Evolutionary conservation across 2,888 invertebrate species (phyloP).

Genomic region (Candidula unifasciata): DNA sequence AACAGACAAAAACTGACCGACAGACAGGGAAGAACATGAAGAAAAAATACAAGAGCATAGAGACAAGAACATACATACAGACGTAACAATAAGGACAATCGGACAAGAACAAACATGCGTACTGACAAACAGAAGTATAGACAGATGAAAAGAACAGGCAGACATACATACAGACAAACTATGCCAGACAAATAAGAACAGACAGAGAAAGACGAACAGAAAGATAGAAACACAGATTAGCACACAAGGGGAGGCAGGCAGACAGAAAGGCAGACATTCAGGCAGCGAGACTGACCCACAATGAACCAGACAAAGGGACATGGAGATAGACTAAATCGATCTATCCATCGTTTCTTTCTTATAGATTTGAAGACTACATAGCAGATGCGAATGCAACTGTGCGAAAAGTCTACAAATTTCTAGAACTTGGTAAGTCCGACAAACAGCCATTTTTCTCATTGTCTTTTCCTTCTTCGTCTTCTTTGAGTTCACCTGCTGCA

Average conservation of each 20-base stretch:
- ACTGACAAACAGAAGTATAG: no score
- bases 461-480: no score
- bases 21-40: no score
- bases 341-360: background rate
- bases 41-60: no score
- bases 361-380: conserved; percentile 51
- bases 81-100: no score
- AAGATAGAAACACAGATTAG: background rate
- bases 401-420: conserved; percentile 53
- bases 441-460: no score
- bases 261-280: background rate
- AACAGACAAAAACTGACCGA: no score
- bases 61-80: no score
- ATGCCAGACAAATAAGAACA: background rate
- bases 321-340: background rate
- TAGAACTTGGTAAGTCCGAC: conserved; percentile 58
- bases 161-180: background rate
- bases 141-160: no score
- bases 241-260: background rate
- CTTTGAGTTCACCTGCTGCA: no score
- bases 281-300: background rate
- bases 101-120: no score
- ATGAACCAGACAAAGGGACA: background rate
- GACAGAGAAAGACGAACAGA: background rate
- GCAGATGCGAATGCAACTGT: conserved; percentile 49